phyloP scores from a whole-genome alignment of 1,140 invertebrate species.

The Drosophila dunni region DNA sequence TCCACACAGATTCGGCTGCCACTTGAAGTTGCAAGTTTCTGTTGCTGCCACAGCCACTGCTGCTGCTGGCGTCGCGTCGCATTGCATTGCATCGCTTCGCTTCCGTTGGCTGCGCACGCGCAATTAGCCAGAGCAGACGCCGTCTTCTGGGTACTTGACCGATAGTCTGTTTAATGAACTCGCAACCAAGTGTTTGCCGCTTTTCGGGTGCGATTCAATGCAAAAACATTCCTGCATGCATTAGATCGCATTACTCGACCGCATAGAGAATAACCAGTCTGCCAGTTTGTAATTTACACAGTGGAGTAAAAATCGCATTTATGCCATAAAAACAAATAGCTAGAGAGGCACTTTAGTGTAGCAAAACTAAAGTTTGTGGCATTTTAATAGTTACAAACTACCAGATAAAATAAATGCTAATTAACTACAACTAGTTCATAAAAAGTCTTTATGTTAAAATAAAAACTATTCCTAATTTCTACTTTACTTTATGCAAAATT shows the following conservation, averaged over 20 bases:
- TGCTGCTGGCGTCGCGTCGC: slow-evolving; percentile 19
- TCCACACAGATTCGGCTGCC: background rate
- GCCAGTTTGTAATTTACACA: slow-evolving; percentile 1
- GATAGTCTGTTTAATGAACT: slow-evolving; percentile 62
- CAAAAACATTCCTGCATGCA: slow-evolving; percentile 63
- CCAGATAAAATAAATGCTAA: too few relatives aligned
- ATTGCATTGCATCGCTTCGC: slow-evolving; percentile 36
- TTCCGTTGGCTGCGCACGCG: slow-evolving; percentile 77
- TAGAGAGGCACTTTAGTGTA: too few relatives aligned
- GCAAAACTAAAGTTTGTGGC: too few relatives aligned
- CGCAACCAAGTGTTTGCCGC: slow-evolving; percentile 23
- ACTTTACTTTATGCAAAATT: too few relatives aligned
- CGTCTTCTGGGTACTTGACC: slow-evolving; percentile 71
- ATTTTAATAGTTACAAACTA: too few relatives aligned
- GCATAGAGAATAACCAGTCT: slow-evolving; percentile 54
- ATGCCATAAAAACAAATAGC: too few relatives aligned
- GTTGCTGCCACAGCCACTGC: slow-evolving; percentile 1
- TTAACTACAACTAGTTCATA: too few relatives aligned
- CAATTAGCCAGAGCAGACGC: slow-evolving; percentile 74
- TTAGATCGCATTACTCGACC: slow-evolving; percentile 68
- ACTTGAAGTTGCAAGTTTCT: slow-evolving; percentile 9
- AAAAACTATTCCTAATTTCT: too few relatives aligned
- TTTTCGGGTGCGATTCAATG: slow-evolving; percentile 47
- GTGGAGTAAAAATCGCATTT: too few relatives aligned
- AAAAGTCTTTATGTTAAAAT: too few relatives aligned